Base-by-base conservation (phyloP, 1,140 invertebrate genomes). In the Plectrocnemia conspersa region DNA sequence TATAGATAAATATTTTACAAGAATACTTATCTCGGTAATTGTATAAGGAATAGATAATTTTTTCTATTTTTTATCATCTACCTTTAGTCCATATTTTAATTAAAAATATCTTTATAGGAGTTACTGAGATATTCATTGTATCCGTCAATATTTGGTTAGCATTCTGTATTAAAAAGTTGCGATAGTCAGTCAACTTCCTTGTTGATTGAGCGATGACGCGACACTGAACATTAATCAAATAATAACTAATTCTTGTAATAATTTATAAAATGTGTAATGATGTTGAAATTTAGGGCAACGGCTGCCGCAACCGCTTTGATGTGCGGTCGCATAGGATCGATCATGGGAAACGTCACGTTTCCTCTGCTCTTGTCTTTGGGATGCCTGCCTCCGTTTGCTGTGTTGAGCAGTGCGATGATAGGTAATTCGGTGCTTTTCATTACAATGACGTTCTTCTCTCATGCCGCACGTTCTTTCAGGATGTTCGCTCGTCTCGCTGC, bases 241-340 rank as follows among this genome's bases (percentile, higher is more conserved):
- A 29, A 25, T 15, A 9, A 38, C 16, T 15, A 38, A 9, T 38
- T 38, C 16, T 19, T 42, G 22, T 5, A 42, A 7, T 13, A 36
- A 42, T 42, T 23, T n/a, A 24, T 24, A 42, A 23, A 6, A 19
- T 29, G 41, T 52, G 7, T 29, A 16, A 29, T 47, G 24, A 23
- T 9, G 7, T 29, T 9, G 13, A 33, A 25, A 56, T 56, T 13
- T 32, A 60, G 58, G 49, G 48, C 58, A 3, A 60, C 36, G 33
- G 54, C 54, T n/a, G 24, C 55, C 4, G 53, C 54, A 16, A 27
- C 46, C 2, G 44, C 33, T 6, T 10, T 56, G 27, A 60, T 56
- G 54, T 27, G 53, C 2, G 54, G 54, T 10, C 24, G 58, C 41
- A 53, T 49, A 11, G 58, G 58, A 5, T 60, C 58, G n/a, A 54